Evolutionary conservation across 2,113 vertebrate species (phyloP).

Genomic region (Paralichthys olivaceus): DNA sequence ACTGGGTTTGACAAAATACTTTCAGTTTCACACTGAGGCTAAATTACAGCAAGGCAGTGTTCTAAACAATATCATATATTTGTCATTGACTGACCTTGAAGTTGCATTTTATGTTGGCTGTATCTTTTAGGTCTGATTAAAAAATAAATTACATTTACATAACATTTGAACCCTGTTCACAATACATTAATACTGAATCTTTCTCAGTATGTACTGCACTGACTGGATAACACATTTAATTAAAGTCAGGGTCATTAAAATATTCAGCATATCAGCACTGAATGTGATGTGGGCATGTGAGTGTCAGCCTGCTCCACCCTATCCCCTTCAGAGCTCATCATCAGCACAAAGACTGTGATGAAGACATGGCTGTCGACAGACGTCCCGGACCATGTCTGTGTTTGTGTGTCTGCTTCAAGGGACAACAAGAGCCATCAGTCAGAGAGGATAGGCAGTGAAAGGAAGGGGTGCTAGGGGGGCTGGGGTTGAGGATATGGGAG

Average conservation of each 20-base stretch:
- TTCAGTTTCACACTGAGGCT: too few relatives aligned
- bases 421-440: constrained; percentile 69
- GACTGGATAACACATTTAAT: not conserved
- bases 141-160: not conserved
- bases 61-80: not conserved
- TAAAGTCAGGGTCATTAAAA: constrained; percentile 11
- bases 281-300: constrained; percentile 20
- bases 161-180: not conserved
- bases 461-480: constrained; percentile 44
- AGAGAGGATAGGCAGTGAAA: constrained; percentile 38
- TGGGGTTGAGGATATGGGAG: constrained; percentile 58
- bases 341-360: constrained; percentile 61
- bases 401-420: constrained; percentile 53
- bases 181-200: not conserved
- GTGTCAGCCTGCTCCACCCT: constrained; percentile 16
- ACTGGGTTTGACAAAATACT: too few relatives aligned
- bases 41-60: not conserved
- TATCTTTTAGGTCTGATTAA: not conserved
- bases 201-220: not conserved
- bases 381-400: constrained; percentile 64
- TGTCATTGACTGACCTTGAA: not conserved
- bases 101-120: not conserved
- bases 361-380: constrained; percentile 65
- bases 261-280: not conserved
- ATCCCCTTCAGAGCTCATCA: constrained; percentile 53